Conservation (phyloP, 1,140 invertebrate species). For the Orussus abietinus region DNA sequence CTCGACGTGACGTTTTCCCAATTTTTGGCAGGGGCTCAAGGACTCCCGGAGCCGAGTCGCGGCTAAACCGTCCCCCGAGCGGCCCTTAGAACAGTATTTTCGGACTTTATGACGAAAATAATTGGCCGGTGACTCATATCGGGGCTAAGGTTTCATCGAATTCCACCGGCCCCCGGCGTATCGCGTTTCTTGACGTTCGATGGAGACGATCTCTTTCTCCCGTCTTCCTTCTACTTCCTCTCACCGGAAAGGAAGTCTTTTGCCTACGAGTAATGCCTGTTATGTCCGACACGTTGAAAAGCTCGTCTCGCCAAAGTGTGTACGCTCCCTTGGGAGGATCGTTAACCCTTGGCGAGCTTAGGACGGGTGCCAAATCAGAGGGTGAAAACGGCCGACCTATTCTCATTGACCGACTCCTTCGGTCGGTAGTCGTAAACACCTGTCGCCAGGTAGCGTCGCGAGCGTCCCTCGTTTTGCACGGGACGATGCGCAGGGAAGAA, state of each 20-base stretch:
- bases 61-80: slow-evolving; percentile 1
- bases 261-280: too few species aligned
- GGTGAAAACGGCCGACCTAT: slow-evolving; percentile 39
- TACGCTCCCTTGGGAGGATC: slow-evolving; percentile 27
- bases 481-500: slow-evolving; percentile 14
- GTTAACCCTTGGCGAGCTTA: slow-evolving; percentile 40
- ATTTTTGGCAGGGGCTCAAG: slow-evolving; percentile 48
- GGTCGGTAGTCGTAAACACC: slow-evolving; percentile 27
- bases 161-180: too few species aligned
- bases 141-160: slow-evolving; percentile 10
- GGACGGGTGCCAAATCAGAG: slow-evolving; percentile 38
- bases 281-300: too few species aligned
- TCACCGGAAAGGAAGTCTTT: too few species aligned
- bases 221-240: too few species aligned
- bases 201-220: too few species aligned
- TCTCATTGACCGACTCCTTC: slow-evolving; percentile 23
- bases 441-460: too few species aligned
- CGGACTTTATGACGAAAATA: slow-evolving; percentile 49
- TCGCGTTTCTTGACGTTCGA: too few species aligned
- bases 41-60: slow-evolving; percentile 18
- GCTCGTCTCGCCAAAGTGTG: slow-evolving; percentile 10
- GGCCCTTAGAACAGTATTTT: slow-evolving; percentile 46
- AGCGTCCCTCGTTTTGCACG: neutral
- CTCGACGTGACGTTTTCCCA: slow-evolving; percentile 45
- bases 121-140: slow-evolving; percentile 41